These are phyloP conservation scores for Cordilura impudica DNA, from an alignment of 2,888 invertebrate genomes.

Conservation along the genomic window DNA sequence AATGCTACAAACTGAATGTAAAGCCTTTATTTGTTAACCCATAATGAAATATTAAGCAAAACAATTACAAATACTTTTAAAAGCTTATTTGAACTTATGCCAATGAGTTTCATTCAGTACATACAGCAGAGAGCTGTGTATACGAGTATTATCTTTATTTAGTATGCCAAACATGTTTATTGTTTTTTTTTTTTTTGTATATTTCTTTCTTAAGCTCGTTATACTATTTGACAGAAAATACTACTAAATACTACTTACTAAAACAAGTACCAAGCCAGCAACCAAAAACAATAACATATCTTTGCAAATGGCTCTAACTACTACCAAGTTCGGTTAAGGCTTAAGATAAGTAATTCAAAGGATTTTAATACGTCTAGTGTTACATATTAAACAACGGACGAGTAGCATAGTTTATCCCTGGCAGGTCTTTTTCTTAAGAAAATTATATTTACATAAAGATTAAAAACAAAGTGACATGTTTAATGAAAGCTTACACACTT, in stretches of 20 bases:
- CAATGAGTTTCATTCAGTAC: slow-evolving; percentile 17
- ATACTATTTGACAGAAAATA: slow-evolving; percentile 2
- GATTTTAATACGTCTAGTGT: slow-evolving; percentile 10
- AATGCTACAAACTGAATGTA: slow-evolving; percentile 14
- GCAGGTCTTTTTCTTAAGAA: neutral
- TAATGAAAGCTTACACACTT: slow-evolving; percentile 30
- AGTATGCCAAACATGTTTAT: slow-evolving; percentile 12
- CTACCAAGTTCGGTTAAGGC: neutral
- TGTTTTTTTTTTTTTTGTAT: too few species aligned
- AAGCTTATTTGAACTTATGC: slow-evolving; percentile 53
- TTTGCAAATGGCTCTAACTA: too few species aligned
- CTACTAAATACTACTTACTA: neutral
- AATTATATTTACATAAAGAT: slow-evolving; percentile 42
- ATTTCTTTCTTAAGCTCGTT: slow-evolving; percentile 6
- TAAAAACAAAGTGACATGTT: slow-evolving; percentile 26
- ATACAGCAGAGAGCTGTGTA: neutral
- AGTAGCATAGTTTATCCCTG: neutral
- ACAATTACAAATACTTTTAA: slow-evolving; percentile 51
- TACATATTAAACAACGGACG: neutral
- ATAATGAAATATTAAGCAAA: slow-evolving; percentile 17
- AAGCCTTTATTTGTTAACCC: neutral
- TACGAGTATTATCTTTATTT: neutral
- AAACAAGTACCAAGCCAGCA: neutral
- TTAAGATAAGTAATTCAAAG: slow-evolving; percentile 15
- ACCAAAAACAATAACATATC: neutral